Evolutionary conservation across 2,113 vertebrate species (phyloP).

Genomic region (Oostethus manadensis): DNA sequence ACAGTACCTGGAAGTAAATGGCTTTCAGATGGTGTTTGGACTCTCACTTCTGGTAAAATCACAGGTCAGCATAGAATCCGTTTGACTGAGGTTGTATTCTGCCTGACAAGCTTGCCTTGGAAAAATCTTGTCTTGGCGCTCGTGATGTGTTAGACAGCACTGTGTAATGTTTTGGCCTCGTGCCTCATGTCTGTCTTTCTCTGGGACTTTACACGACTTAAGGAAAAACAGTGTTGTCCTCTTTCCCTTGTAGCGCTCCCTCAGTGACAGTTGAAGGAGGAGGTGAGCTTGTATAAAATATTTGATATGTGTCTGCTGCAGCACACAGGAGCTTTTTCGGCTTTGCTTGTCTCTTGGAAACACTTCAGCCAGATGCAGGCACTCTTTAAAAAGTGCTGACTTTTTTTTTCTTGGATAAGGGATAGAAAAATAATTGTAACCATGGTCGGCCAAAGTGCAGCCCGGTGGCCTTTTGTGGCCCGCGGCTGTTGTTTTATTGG

Average conservation of each 20-base stretch:
- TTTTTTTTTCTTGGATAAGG: slow-evolving; percentile 50
- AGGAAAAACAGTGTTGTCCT: slow-evolving; percentile 33
- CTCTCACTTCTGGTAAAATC: slow-evolving; percentile 26
- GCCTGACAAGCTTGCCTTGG: slow-evolving; percentile 8
- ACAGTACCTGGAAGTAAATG: slow-evolving; percentile 38
- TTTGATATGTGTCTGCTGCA: slow-evolving; percentile 49
- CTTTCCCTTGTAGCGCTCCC: slow-evolving; percentile 12
- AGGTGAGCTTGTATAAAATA: slow-evolving; percentile 52
- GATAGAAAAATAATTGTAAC: slow-evolving; percentile 46
- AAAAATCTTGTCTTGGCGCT: slow-evolving; percentile 20
- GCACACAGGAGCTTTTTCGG: slow-evolving; percentile 44
- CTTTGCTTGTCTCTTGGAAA: slow-evolving; percentile 51
- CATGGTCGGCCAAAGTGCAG: not conserved
- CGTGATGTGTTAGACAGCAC: too few relatives aligned
- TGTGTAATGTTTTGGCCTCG: slow-evolving; percentile 25
- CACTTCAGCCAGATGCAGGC: slow-evolving; percentile 50
- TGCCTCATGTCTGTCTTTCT: slow-evolving; percentile 21
- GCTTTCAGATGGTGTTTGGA: slow-evolving; percentile 14
- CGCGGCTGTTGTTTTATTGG: too few relatives aligned
- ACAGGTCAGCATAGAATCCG: slow-evolving; percentile 37
- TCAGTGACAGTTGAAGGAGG: slow-evolving; percentile 43
- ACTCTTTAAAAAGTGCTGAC: slow-evolving; percentile 51
- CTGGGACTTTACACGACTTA: slow-evolving; percentile 20
- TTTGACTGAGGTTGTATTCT: slow-evolving; percentile 12
- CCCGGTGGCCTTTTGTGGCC: too few relatives aligned